Conservation (phyloP, 1,140 invertebrate species). For the Ceratosolen solmsi region DNA sequence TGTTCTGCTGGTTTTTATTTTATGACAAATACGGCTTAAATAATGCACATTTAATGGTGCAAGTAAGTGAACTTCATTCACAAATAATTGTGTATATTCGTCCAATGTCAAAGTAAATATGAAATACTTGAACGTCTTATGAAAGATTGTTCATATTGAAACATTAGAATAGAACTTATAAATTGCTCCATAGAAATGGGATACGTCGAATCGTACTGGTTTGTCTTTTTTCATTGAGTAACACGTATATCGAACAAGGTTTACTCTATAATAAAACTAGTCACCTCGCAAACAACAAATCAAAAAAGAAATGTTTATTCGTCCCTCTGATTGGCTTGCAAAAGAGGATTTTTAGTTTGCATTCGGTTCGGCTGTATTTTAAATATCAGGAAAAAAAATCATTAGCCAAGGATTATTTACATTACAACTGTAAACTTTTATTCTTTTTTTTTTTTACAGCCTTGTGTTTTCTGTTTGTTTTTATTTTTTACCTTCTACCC, state of each 20-base stretch:
- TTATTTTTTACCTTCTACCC: constrained; percentile 12
- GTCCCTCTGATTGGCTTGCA: constrained; percentile 34
- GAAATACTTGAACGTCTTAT: too few species aligned
- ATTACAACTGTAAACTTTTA: constrained; percentile 30
- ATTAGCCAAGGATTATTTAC: constrained; percentile 36
- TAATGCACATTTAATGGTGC: too few species aligned
- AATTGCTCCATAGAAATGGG: constrained; percentile 14
- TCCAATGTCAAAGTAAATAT: too few species aligned
- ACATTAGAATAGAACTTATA: too few species aligned
- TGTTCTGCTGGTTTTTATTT: too few species aligned
- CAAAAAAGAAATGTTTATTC: constrained; percentile 28
- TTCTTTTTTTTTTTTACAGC: not conserved
- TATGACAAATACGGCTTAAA: too few species aligned
- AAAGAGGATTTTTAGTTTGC: constrained; percentile 30
- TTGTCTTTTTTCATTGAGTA: not conserved
- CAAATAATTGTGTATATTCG: too few species aligned
- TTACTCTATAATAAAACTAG: constrained; percentile 50
- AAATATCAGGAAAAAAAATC: constrained; percentile 22
- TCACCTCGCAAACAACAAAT: constrained; percentile 33
- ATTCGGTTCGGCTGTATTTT: constrained; percentile 15
- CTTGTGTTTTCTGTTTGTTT: constrained; percentile 6
- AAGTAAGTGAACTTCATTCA: too few species aligned
- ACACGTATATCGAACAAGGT: not conserved
- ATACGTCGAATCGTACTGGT: constrained; percentile 2
- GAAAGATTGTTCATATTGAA: too few species aligned